Evolutionary conservation across 2,888 invertebrate genomes (phyloP).

Genomic region (Pyrgus malvae): DNA sequence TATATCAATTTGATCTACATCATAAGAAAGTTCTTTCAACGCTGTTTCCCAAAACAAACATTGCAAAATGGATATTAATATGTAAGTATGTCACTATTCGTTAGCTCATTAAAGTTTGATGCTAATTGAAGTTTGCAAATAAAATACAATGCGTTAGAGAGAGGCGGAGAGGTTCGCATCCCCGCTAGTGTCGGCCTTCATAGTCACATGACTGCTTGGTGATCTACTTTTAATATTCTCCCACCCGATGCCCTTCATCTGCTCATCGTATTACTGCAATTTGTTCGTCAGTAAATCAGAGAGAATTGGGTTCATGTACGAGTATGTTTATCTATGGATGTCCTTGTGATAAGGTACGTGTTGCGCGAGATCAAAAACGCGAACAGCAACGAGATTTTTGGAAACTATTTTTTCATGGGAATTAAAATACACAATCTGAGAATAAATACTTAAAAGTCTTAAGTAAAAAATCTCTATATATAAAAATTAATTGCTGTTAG

Average conservation of each 20-base stretch:
- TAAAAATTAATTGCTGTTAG: too few species aligned
- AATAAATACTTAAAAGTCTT: too few species aligned
- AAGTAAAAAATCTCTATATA: too few species aligned
- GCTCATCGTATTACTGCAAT: conserved; percentile 34
- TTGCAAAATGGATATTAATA: neutral
- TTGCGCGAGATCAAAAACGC: neutral
- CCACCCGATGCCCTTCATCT: conserved; percentile 48
- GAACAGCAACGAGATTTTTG: neutral
- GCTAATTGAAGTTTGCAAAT: conserved; percentile 30
- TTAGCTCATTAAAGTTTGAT: conserved; percentile 1
- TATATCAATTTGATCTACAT: too few species aligned
- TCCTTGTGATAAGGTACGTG: neutral
- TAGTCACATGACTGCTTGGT: conserved; percentile 62
- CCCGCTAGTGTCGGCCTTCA: conserved; percentile 47
- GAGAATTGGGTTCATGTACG: neutral
- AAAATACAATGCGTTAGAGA: conserved; percentile 34
- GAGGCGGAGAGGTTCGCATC: conserved; percentile 30
- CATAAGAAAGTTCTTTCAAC: too few species aligned
- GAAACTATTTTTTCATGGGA: too few species aligned
- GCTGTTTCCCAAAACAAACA: neutral
- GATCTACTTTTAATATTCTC: conserved; percentile 57
- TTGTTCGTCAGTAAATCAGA: conserved; percentile 2
- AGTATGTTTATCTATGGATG: too few species aligned
- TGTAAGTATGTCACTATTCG: conserved; percentile 8
- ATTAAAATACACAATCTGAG: too few species aligned